Conservation (phyloP, 2,113 vertebrate species). For the Phocoena sinus region DNA sequence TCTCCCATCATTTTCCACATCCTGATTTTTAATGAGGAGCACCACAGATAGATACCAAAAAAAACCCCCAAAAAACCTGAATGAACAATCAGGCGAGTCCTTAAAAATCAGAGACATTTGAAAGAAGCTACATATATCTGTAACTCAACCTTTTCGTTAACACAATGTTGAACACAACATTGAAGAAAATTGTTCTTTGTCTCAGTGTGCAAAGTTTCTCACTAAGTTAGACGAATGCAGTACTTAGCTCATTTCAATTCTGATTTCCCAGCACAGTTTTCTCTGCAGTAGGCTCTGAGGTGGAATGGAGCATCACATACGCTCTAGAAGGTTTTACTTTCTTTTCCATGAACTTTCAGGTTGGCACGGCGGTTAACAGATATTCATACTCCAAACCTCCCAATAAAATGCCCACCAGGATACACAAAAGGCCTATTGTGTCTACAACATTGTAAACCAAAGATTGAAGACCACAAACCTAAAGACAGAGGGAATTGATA, state of each 20-base stretch:
- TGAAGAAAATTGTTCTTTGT: slow-evolving; percentile 51
- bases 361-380: not conserved
- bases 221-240: not conserved
- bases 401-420: not conserved
- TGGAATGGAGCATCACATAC: not conserved
- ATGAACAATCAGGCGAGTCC: slow-evolving; percentile 67
- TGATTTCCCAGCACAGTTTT: not conserved
- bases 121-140: slow-evolving; percentile 47
- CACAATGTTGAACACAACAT: not conserved
- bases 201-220: not conserved
- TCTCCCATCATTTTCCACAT: slow-evolving; percentile 60
- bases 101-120: slow-evolving; percentile 72
- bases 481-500: not conserved
- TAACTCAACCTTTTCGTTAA: slow-evolving; percentile 56
- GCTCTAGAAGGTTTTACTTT: not conserved
- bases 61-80: slow-evolving; percentile 69
- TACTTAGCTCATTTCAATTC: not conserved
- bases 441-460: not conserved
- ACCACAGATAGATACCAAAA: slow-evolving; percentile 62
- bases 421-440: not conserved
- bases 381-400: not conserved
- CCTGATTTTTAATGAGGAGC: slow-evolving; percentile 78
- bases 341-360: not conserved
- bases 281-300: not conserved
- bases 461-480: not conserved